Base-by-base conservation (phyloP, 2,797 vertebrate genomes). In the Danio jaintianensis region DNA sequence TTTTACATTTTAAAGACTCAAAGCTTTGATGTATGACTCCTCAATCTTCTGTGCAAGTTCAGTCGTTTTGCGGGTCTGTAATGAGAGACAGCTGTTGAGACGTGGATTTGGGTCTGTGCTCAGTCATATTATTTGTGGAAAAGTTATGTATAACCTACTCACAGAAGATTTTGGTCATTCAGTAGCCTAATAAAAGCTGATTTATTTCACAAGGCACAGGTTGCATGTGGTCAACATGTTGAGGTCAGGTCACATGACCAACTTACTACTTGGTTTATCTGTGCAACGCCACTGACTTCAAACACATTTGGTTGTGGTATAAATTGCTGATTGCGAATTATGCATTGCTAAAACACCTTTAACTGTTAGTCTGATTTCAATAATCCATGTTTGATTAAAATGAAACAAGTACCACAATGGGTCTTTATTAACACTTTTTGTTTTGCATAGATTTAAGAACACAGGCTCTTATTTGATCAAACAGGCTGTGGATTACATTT, bases 1-100 rank as follows among this genome's bases (percentile, higher is more conserved):
- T 85, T 61, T 83, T 86, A 81, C 75, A 81, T 70, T 61, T 45
- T 5, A 75, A 78, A 81, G 63, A 48, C 70, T 47, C 18, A 0
- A 47, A 42, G 16, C 15, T 50, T 58, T 9, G 36, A 16, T 0
- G 13, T 4, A 53, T 47, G 18, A 63, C 47, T 63, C 10, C 43
- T 29, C 29, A 29, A 29, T 29, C 29, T 29, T 29, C 29, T 29
- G 29, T 29, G 29, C 29, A 43, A 74, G 63, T 79, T 76, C 48
- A 62, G 75, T 74, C 50, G 45, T 61, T 42, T 38, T 38, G 71
- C 1, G 15, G 47, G 13, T 74, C n/a, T 36, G 15, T 74, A 59
- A 74, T 61, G 55, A 74, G 15, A 61, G 42, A 18, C 69, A 58
- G 53, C 53, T 56, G 69, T 72, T 72, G 40, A 42, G 38, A 56